These are phyloP conservation scores for Phenganax marumi DNA, from an alignment of 92 coral and sea anemone species.

Conservation along the genomic window DNA sequence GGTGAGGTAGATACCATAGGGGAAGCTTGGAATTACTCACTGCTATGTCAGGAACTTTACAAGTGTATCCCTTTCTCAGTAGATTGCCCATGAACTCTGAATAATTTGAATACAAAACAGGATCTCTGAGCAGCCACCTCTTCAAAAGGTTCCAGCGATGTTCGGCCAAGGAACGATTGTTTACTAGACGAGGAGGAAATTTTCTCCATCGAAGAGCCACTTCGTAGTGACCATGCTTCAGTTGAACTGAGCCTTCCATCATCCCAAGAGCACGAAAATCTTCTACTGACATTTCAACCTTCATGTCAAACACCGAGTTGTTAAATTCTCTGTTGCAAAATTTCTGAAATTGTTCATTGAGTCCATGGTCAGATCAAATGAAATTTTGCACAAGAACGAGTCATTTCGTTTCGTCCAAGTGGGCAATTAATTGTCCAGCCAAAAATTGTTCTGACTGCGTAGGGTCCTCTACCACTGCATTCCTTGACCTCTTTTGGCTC, in stretches of 20 bases:
- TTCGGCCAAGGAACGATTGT: neutral
- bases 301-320: neutral
- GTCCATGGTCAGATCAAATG: constrained; percentile 22
- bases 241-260: neutral
- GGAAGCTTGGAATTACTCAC: neutral
- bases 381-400: constrained; percentile 30
- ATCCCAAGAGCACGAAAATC: neutral
- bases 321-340: constrained; percentile 7
- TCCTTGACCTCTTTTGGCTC: constrained; percentile 44
- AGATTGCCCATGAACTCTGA: neutral
- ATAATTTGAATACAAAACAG: no score
- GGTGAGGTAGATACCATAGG: neutral
- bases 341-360: constrained; percentile 45
- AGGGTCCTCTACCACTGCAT: constrained; percentile 44
- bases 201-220: no score
- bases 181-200: neutral
- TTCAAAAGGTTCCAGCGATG: no score
- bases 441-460: constrained; percentile 54
- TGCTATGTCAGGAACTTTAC: neutral
- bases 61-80: neutral
- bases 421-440: constrained; percentile 69
- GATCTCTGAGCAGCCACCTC: no score
- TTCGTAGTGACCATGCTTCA: neutral
- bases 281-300: neutral
- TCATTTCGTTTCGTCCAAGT: constrained; percentile 38